These are phyloP conservation scores for Leucoraja erinaceus DNA, from an alignment of 2,113 vertebrate species.

Conservation along the genomic window DNA sequence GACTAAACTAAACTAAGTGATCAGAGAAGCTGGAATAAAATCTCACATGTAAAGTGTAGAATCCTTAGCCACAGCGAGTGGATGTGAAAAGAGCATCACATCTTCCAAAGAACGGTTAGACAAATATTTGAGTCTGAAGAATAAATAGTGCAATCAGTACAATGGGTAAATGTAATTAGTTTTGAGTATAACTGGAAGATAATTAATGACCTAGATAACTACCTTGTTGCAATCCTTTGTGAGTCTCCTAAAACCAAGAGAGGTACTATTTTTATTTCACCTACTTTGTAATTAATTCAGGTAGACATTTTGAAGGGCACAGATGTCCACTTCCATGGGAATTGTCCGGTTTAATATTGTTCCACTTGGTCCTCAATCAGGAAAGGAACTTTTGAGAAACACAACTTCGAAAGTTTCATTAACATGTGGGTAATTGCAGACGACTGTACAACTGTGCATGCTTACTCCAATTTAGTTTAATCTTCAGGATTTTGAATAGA, in stretches of 20 bases:
- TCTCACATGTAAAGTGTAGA: background rate
- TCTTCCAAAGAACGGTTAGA: background rate
- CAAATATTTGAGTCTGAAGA: background rate
- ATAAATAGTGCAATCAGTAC: background rate
- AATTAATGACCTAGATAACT: background rate
- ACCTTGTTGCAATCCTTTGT: background rate
- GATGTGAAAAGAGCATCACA: no score
- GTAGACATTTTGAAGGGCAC: background rate
- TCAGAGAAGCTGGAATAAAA: background rate
- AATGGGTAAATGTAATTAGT: background rate
- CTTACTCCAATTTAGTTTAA: background rate
- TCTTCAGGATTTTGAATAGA: background rate
- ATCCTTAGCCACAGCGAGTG: background rate
- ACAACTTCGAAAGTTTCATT: background rate
- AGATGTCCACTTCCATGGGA: background rate
- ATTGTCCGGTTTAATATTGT: background rate
- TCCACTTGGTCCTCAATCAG: background rate
- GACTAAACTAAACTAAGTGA: background rate
- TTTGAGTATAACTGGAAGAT: background rate
- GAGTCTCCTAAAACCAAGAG: background rate
- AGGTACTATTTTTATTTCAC: background rate
- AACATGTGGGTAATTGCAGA: background rate
- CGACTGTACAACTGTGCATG: background rate
- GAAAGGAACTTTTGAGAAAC: background rate
- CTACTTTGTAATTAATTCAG: background rate